phyloP scores from a whole-genome alignment of 2,797 vertebrate genomes.

The Eupleurogrammus muticus region DNA sequence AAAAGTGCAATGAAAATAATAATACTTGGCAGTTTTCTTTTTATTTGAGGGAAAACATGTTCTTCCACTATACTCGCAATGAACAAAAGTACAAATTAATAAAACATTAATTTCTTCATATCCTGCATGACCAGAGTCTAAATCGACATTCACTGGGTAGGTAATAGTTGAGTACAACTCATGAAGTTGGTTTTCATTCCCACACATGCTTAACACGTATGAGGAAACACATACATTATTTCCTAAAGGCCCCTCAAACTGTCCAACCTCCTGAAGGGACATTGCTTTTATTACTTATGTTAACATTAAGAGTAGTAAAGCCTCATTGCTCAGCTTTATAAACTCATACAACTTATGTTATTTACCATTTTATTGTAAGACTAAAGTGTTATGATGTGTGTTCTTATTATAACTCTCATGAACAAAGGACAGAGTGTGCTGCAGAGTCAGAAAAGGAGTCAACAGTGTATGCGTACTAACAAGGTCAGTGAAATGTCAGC shows the following conservation, averaged over 20 bases:
- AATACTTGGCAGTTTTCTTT: too few species aligned
- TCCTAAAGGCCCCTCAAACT: neutral
- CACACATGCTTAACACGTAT: neutral
- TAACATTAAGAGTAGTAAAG: too few species aligned
- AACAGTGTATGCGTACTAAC: too few species aligned
- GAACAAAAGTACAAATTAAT: conserved; percentile 1
- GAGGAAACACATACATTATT: neutral
- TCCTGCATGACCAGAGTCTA: neutral
- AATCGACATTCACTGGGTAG: neutral
- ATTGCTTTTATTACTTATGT: too few species aligned
- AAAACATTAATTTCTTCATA: neutral
- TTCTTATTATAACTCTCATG: too few species aligned
- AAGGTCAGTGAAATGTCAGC: too few species aligned
- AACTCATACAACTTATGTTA: too few species aligned
- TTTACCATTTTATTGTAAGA: too few species aligned
- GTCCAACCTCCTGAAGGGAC: neutral
- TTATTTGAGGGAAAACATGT: neutral
- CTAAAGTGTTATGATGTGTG: too few species aligned
- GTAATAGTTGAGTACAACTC: neutral
- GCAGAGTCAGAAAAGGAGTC: too few species aligned
- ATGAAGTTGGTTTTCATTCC: neutral
- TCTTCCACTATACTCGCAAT: neutral
- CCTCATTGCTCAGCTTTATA: too few species aligned
- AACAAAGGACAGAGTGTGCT: too few species aligned
- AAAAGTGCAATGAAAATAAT: neutral